These are phyloP conservation scores for Orgyia antiqua DNA, from an alignment of 2,888 invertebrate species.

Conservation along the genomic window DNA sequence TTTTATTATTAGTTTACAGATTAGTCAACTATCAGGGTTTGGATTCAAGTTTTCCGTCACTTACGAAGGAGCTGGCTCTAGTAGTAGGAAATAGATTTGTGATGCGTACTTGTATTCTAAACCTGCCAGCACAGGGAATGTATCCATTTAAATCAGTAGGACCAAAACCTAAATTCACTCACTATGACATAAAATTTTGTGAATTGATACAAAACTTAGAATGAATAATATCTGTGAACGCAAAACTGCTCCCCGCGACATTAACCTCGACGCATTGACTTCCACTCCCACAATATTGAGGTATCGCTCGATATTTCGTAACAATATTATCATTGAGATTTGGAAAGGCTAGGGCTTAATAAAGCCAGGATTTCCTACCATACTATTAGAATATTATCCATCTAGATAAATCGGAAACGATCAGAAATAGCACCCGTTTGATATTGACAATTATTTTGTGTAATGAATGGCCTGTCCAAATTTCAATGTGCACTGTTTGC, in stretches of 20 bases:
- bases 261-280: constrained; percentile 19
- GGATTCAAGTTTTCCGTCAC: no score
- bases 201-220: no score
- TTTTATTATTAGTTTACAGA: no score
- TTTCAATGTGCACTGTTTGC: constrained; percentile 32
- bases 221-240: constrained; percentile 11
- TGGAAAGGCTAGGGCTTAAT: constrained; percentile 57
- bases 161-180: no score
- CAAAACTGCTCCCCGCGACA: constrained; percentile 15
- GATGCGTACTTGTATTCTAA: no score
- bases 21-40: no score
- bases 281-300: constrained; percentile 37
- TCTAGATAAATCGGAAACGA: constrained; percentile 52
- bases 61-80: no score
- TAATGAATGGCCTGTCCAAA: constrained; percentile 53
- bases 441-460: constrained; percentile 61
- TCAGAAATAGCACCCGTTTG: constrained; percentile 46
- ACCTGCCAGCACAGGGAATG: no score
- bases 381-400: constrained; percentile 41
- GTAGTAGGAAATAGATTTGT: no score
- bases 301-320: constrained; percentile 45
- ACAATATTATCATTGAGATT: constrained; percentile 59
- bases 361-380: constrained; percentile 55
- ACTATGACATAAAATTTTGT: no score
- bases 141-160: no score